Conservation (phyloP, 2,797 vertebrate genomes). For the Halcyon badia region DNA sequence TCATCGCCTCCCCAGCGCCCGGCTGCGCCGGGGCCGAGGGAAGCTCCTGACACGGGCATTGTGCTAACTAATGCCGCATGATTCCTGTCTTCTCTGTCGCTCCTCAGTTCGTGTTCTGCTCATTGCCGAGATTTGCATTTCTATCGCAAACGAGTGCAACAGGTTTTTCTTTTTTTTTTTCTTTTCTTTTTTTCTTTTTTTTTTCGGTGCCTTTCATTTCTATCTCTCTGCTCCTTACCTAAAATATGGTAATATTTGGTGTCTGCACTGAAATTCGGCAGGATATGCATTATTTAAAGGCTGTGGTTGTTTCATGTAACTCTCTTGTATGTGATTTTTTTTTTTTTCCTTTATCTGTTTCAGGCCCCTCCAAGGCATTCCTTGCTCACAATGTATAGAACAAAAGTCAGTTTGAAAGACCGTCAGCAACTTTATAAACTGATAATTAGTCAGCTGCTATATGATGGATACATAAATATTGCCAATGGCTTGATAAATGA, state of each 20-base stretch:
- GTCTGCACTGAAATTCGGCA: background rate
- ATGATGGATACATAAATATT: slow-evolving; percentile 95
- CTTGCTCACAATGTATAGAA: slow-evolving; percentile 89
- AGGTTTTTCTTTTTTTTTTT: background rate
- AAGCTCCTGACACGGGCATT: fast-evolving
- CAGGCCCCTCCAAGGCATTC: slow-evolving; percentile 70
- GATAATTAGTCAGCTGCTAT: slow-evolving; percentile 96
- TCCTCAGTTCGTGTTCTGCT: fast-evolving
- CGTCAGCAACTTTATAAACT: slow-evolving; percentile 96
- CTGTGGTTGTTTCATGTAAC: background rate
- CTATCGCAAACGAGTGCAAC: background rate
- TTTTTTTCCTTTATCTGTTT: slow-evolving; percentile 50
- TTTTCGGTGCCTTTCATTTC: fast-evolving
- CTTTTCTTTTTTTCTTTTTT: too few species aligned
- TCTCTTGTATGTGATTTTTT: background rate
- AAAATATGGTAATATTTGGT: background rate
- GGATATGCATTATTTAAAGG: background rate
- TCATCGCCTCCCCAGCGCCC: background rate
- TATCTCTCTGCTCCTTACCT: background rate
- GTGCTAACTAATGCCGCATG: background rate
- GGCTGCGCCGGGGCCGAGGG: background rate
- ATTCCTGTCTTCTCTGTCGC: background rate
- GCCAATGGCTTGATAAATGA: slow-evolving; percentile 95
- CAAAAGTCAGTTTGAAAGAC: slow-evolving; percentile 95
- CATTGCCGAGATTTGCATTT: background rate